phyloP scores from a whole-genome alignment of 2,888 invertebrate species.

The Lasioglossum calceatum region DNA sequence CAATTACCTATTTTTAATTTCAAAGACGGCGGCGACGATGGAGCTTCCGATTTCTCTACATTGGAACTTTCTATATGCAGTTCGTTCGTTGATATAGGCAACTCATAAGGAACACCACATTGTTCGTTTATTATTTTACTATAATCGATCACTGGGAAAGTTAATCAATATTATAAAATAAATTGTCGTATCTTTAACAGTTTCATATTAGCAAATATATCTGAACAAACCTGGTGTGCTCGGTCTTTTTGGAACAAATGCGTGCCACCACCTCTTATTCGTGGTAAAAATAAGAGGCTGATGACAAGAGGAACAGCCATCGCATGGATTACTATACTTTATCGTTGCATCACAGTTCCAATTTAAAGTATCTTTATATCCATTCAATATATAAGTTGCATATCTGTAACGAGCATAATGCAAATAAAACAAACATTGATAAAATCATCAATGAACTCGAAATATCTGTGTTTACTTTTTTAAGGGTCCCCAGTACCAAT shows the following conservation, averaged over 20 bases:
- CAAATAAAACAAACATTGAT: not conserved
- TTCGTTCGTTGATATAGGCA: slow-evolving; percentile 88
- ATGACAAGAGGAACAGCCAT: slow-evolving; percentile 92
- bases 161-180: not conserved
- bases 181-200: not conserved
- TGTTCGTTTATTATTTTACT: slow-evolving; percentile 86
- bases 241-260: slow-evolving; percentile 81
- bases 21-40: slow-evolving; percentile 85
- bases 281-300: slow-evolving; percentile 79
- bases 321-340: slow-evolving; percentile 92
- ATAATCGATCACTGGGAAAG: slow-evolving; percentile 82
- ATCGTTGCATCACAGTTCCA: slow-evolving; percentile 90
- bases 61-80: slow-evolving; percentile 87
- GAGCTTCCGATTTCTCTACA: slow-evolving; percentile 69
- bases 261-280: slow-evolving; percentile 85
- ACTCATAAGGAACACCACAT: slow-evolving; percentile 86
- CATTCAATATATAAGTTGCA: slow-evolving; percentile 91
- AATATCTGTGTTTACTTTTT: slow-evolving; percentile 84
- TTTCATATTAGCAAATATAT: slow-evolving; percentile 24
- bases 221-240: slow-evolving; percentile 50
- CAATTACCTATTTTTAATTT: slow-evolving; percentile 86
- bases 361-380: slow-evolving; percentile 87
- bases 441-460: not conserved
- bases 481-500: slow-evolving; percentile 94
- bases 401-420: slow-evolving; percentile 84